Conservation (phyloP, 2,797 vertebrate species). For the Rhinella marina region DNA sequence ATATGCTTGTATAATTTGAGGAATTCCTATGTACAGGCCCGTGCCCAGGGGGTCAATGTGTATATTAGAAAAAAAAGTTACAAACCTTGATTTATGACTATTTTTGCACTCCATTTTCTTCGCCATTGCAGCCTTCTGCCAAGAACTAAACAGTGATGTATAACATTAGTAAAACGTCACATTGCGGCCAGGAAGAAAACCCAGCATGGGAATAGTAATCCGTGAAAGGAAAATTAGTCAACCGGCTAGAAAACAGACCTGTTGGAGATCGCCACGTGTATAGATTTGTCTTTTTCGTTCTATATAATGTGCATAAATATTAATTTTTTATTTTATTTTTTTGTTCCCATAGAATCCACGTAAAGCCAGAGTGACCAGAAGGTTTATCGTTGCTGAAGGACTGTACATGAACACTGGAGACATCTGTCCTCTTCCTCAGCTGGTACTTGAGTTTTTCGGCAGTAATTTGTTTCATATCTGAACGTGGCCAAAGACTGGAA, state of each 20-base stretch:
- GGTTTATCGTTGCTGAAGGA: constrained; percentile 93
- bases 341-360: constrained; percentile 85
- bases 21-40: constrained; percentile 24
- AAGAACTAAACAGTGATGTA: constrained; percentile 21
- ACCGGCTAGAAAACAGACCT: neutral
- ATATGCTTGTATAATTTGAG: constrained; percentile 37
- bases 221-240: constrained; percentile 17
- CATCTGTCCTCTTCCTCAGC: constrained; percentile 90
- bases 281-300: neutral
- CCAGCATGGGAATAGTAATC: constrained; percentile 28
- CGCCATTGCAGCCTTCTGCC: constrained; percentile 19
- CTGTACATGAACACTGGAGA: constrained; percentile 94
- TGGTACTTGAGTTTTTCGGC: constrained; percentile 78
- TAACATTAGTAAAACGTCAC: constrained; percentile 22
- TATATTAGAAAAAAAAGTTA: neutral
- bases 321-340: neutral
- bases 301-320: neutral
- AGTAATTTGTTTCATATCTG: neutral
- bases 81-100: constrained; percentile 23
- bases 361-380: constrained; percentile 92
- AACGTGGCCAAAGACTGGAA: neutral
- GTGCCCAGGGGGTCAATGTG: constrained; percentile 3
- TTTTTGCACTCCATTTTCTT: constrained; percentile 2
- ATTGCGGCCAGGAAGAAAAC: neutral
- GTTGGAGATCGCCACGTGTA: neutral